A percentile compares a stretch with the other conserved stretches of the same genome.
Conservation (phyloP, 1,140 invertebrate species). For the Drosophila kepulauana region DNA sequence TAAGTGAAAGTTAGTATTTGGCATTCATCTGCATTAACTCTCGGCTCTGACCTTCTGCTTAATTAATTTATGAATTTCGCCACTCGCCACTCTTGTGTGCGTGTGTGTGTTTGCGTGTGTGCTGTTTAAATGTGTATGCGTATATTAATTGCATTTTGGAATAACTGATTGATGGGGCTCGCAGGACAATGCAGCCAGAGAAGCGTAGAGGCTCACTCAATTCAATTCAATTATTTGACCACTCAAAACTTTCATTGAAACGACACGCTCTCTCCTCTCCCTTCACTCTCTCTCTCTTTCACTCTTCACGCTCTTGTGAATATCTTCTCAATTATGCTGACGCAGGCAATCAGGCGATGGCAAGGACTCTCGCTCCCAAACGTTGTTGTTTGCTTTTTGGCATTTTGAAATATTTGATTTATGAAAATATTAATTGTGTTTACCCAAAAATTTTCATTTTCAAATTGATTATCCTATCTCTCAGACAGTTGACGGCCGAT, state of each 20-base stretch:
- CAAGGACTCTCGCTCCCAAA: not conserved
- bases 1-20: slow-evolving; percentile 53
- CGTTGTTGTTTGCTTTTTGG: slow-evolving; percentile 13
- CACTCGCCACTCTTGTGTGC: too few species aligned
- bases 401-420: slow-evolving; percentile 54
- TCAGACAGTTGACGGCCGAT: slow-evolving; percentile 1
- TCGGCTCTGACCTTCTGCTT: not conserved
- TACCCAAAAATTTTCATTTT: slow-evolving; percentile 64
- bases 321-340: slow-evolving; percentile 45
- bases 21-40: slow-evolving; percentile 47
- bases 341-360: slow-evolving; percentile 22
- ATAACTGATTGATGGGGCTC: slow-evolving; percentile 6
- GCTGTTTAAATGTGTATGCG: not conserved
- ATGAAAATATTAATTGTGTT: slow-evolving; percentile 69
- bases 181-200: not conserved
- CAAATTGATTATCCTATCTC: slow-evolving; percentile 43
- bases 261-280: not conserved
- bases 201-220: slow-evolving; percentile 9
- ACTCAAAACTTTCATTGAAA: slow-evolving; percentile 9
- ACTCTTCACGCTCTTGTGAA: not conserved
- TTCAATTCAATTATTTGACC: slow-evolving; percentile 26
- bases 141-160: slow-evolving; percentile 7
- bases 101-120: not conserved
- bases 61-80: slow-evolving; percentile 28
- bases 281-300: not conserved